Base-by-base conservation (phyloP, 2,888 invertebrate species). In the Elmis aenea region DNA sequence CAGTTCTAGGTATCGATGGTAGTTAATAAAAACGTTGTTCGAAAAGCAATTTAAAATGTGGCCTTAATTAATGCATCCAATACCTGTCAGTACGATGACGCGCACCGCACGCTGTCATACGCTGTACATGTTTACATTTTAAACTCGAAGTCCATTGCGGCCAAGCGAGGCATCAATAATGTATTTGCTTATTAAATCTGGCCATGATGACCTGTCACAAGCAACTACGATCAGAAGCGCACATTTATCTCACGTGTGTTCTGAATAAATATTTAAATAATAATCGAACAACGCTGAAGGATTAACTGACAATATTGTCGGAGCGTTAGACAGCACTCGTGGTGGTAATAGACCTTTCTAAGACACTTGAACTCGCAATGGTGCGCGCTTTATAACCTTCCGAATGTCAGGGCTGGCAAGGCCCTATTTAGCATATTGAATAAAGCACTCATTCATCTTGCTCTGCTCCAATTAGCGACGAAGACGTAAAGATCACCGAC, bases 391-490 rank as follows among this genome's bases (percentile, higher is more conserved):
- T n/a, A n/a, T n/a, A n/a, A n/a, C n/a, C n/a, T n/a, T n/a, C n/a
- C n/a, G n/a, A n/a, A n/a, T 21, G 29, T 37, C 38, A 16, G 36
- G 36, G 16, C 10, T 10, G 16, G 14, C 23, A 16, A 45, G 37
- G 36, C 37, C 36, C 41, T 45, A 38, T 37, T 50, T 52, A 47
- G 52, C 48, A 49, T 51, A 46, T 46, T 39, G 50, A 46, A 52
- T 52, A 50, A 51, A 50, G 45, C 45, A 25, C 45, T 40, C 46
- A 48, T 52, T 52, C 50, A 51, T 52, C 52, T 52, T 52, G 40
- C 51, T 52, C 49, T 39, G 41, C 40, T 50, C 47, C 50, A 52
- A 51, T 51, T 52, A 52, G 49, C 42, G 42, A 46, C 37, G 45
- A 50, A 48, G 50, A 52, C 48, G 44, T 40, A 48, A 42, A 48